Conservation (phyloP, 2,888 invertebrate species). For the Branchipolynoe longqiensis region DNA sequence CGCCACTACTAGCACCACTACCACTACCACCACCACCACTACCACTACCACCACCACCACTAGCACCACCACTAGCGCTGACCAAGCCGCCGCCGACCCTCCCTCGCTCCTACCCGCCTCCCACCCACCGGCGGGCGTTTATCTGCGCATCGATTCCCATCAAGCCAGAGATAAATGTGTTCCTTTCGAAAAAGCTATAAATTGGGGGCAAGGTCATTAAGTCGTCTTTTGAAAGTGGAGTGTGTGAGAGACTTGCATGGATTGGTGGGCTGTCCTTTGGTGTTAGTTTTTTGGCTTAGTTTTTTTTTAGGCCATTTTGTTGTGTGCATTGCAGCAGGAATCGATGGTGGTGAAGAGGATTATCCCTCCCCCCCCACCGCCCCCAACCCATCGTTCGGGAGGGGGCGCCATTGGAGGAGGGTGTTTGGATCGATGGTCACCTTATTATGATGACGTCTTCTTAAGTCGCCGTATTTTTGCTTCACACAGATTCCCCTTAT, state of each 20-base stretch:
- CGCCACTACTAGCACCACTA: too few relatives aligned
- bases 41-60: background rate
- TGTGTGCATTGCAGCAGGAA: background rate
- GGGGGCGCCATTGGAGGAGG: background rate
- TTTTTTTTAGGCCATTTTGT: too few relatives aligned
- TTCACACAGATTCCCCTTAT: background rate
- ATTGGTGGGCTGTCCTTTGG: too few relatives aligned
- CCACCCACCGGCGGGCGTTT: too few relatives aligned
- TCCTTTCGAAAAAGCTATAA: conserved; percentile 19
- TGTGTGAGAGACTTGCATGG: conserved; percentile 40
- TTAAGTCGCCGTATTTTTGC: conserved; percentile 30
- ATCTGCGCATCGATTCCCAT: conserved; percentile 18
- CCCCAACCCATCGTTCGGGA: background rate
- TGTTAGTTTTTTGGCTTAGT: too few relatives aligned
- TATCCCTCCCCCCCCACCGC: background rate
- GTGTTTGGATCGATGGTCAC: conserved; percentile 30
- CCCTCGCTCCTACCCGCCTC: too few relatives aligned
- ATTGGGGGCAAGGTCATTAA: conserved; percentile 50
- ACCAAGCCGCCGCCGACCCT: background rate
- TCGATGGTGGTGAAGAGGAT: conserved; percentile 20
- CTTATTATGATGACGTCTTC: conserved; percentile 40
- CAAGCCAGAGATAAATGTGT: conserved; percentile 14
- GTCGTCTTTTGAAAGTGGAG: conserved; percentile 49
- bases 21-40: background rate
- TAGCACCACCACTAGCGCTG: background rate